Evolutionary conservation across 2,797 vertebrate species (phyloP).

Genomic region (Eurystomus glaucurus): DNA sequence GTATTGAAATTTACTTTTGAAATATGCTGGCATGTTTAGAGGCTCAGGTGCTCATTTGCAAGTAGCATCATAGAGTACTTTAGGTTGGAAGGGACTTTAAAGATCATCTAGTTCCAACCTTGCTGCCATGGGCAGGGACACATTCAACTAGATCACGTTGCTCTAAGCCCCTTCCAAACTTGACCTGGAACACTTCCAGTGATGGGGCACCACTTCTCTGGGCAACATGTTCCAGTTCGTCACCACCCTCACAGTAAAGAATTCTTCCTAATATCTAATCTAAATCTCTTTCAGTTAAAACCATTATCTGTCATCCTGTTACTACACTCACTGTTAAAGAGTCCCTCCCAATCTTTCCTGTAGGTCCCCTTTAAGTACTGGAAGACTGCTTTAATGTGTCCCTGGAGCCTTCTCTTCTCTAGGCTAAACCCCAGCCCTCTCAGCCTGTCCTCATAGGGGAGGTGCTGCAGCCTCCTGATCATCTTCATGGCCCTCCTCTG

Average conservation of each 20-base stretch:
- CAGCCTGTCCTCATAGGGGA: background rate
- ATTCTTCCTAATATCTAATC: background rate
- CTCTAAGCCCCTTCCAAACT: background rate
- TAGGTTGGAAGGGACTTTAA: background rate
- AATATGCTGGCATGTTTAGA: background rate
- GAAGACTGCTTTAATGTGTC: background rate
- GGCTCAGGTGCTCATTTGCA: background rate
- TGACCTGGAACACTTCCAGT: background rate
- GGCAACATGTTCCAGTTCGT: background rate
- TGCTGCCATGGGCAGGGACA: rapidly evolving
- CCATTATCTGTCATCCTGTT: rapidly evolving
- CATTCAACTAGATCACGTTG: background rate
- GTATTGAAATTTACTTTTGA: background rate
- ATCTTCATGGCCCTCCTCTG: background rate
- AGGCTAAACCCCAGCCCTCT: background rate
- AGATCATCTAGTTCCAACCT: background rate
- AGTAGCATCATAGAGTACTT: background rate
- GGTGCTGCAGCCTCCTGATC: background rate
- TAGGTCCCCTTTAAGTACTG: background rate
- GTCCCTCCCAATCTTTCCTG: background rate
- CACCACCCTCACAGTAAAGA: background rate
- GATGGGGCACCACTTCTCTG: rapidly evolving
- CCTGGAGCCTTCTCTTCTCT: background rate
- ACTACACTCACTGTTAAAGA: background rate
- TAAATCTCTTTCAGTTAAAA: background rate